Percentiles rank a stretch among this genome's conserved stretches.
phyloP scores from a whole-genome alignment of 2,888 invertebrate genomes.

The Orchestes rusci region DNA sequence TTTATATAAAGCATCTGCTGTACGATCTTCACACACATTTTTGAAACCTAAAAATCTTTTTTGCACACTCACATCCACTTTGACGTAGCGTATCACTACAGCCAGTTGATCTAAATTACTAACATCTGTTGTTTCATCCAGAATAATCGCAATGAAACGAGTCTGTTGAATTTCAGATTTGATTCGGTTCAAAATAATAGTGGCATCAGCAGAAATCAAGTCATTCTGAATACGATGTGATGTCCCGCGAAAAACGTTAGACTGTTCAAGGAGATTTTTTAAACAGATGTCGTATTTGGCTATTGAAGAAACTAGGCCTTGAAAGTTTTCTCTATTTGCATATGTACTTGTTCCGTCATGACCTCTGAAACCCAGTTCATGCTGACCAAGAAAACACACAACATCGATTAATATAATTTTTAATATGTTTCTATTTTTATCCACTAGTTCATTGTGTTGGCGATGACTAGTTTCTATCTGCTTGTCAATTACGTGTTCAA shows the following conservation, averaged over 20 bases:
- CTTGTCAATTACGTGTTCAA: slow-evolving; percentile 13
- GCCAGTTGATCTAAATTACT: slow-evolving; percentile 30
- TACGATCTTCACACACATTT: slow-evolving; percentile 14
- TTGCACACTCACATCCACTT: slow-evolving; percentile 15
- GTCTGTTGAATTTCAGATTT: slow-evolving; percentile 26
- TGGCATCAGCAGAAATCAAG: slow-evolving; percentile 25
- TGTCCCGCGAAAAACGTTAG: slow-evolving; percentile 27
- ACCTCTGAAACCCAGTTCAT: slow-evolving; percentile 24
- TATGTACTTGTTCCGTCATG: slow-evolving; percentile 13
- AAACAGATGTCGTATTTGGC: slow-evolving; percentile 14
- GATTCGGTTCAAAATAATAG: slow-evolving; percentile 24
- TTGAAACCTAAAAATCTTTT: slow-evolving; percentile 14
- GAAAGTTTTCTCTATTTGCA: slow-evolving; percentile 9
- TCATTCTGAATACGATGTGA: slow-evolving; percentile 32
- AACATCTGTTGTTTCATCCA: slow-evolving; percentile 31
- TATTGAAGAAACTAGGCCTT: slow-evolving; percentile 18
- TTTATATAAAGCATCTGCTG: slow-evolving; percentile 25
- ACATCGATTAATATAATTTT: slow-evolving; percentile 26
- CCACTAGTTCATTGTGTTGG: slow-evolving; percentile 27
- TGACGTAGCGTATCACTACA: slow-evolving; percentile 15
- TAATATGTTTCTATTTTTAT: slow-evolving; percentile 26
- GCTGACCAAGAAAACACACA: slow-evolving; percentile 20
- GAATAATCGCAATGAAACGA: slow-evolving; percentile 27
- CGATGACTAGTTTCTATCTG: slow-evolving; percentile 9
- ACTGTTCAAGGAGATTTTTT: slow-evolving; percentile 26